Conservation (phyloP, 2,888 invertebrate genomes). For the Melangyna quadrimaculata region DNA sequence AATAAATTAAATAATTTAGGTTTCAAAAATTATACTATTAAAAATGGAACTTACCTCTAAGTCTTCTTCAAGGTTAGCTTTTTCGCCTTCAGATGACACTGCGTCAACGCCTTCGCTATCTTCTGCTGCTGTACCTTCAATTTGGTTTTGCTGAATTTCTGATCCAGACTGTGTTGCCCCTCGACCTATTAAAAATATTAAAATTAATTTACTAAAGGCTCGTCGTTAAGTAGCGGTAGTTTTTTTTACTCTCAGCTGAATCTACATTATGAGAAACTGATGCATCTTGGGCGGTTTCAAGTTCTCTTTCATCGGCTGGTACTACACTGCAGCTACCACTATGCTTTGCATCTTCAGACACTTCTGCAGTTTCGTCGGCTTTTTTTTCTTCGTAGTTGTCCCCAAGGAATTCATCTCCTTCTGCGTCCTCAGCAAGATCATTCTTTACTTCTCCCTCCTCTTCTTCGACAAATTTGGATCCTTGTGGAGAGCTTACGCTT, state of each 20-base stretch:
- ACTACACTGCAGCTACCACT: slow-evolving; percentile 22
- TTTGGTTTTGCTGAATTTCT: slow-evolving; percentile 78
- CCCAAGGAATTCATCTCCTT: slow-evolving; percentile 77
- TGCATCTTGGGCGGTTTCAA: slow-evolving; percentile 41
- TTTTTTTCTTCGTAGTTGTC: slow-evolving; percentile 57
- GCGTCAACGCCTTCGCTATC: slow-evolving; percentile 81
- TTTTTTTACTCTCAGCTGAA: slow-evolving; percentile 76
- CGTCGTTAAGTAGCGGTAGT: neutral
- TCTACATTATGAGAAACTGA: slow-evolving; percentile 74
- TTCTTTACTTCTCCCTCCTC: slow-evolving; percentile 77
- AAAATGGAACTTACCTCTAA: slow-evolving; percentile 75
- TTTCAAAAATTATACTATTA: neutral
- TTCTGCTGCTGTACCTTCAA: slow-evolving; percentile 76
- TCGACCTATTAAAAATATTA: slow-evolving; percentile 73
- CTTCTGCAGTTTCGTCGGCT: slow-evolving; percentile 33
- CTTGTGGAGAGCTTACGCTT: slow-evolving; percentile 90
- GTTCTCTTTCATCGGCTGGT: slow-evolving; percentile 46
- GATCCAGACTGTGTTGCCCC: slow-evolving; percentile 81
- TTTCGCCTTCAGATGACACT: slow-evolving; percentile 85
- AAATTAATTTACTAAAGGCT: neutral
- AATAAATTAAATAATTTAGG: neutral
- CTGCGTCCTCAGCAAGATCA: slow-evolving; percentile 81
- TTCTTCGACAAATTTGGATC: slow-evolving; percentile 85
- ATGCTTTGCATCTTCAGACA: slow-evolving; percentile 49
- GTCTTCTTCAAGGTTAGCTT: slow-evolving; percentile 81